Base-by-base conservation (phyloP, 1,140 invertebrate genomes). In the Ephestia elutella region DNA sequence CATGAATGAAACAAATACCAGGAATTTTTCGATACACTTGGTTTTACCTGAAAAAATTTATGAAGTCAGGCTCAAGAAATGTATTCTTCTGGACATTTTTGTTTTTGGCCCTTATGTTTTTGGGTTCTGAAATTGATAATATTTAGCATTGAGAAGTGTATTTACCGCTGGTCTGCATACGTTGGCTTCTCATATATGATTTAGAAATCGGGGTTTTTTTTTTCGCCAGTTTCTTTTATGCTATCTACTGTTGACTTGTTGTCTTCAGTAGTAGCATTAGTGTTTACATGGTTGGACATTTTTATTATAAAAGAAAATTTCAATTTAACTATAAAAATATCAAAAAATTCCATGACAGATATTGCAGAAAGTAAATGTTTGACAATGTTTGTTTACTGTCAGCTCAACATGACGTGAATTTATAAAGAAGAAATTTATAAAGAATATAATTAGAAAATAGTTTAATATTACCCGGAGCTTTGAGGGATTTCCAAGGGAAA, bases 401-500 rank as follows among this genome's bases (percentile, higher is more conserved):
- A 35, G 32, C 8, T 5, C 10, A 35, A 35, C 13, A 10, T 35
- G 32, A 35, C 13, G 32, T 35, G 13, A 35, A 35, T 11, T n/a
- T 9, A 35, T 35, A 35, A 9, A 35, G 32, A 35, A 35, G 32
- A 35, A 35, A 11, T 11, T 5, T 35, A 11, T 10, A 35, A 35
- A 11, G 13, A 35, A 13, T 11, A 35, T 11, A 5, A 13, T 35
- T 35, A 5, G 9, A 35, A 11, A 35, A 2, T 13, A 25, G 7
- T 10, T 35, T 10, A 35, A 35, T 5, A 35, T 35, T 35, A 35
- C 32, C 32, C 9, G 1, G 32, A 35, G 7, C 2, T 7, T 25
- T 25, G 21, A 25, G 21, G 21, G 21, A 25, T 25, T 25, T 78
- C 72, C 25, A 82, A 62, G 15, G 80, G 80, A 57, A 82, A 79